These are phyloP conservation scores for Caenorhabditis uteleia DNA, from an alignment of 2,888 invertebrate species.

Conservation along the genomic window DNA sequence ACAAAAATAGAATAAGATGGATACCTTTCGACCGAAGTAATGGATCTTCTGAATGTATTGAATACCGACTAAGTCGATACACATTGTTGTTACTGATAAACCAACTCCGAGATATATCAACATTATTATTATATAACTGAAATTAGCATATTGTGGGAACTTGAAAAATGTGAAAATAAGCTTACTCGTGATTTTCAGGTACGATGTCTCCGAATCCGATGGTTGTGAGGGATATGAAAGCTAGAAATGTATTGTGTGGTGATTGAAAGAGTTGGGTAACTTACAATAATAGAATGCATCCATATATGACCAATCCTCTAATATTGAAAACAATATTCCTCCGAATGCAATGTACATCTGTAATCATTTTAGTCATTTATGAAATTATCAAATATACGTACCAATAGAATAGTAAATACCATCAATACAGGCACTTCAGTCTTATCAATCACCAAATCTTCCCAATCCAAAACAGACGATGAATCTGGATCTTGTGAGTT, in stretches of 20 bases:
- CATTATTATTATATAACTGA: conserved; percentile 67
- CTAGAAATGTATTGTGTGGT: conserved; percentile 35
- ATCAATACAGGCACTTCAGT: conserved; percentile 68
- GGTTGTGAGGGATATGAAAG: conserved; percentile 68
- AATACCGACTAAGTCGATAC: conserved; percentile 70
- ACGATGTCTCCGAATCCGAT: conserved; percentile 69
- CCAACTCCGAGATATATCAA: conserved; percentile 69
- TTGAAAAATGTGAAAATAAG: conserved; percentile 1
- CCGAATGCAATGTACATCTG: conserved; percentile 71
- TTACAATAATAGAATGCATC: conserved; percentile 74
- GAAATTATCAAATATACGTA: too few species aligned
- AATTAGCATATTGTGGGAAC: conserved; percentile 13
- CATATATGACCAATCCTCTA: conserved; percentile 73
- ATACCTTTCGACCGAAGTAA: conserved; percentile 68
- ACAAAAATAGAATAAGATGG: neutral
- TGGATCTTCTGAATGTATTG: conserved; percentile 69
- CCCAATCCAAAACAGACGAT: conserved; percentile 43
- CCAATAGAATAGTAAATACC: conserved; percentile 69
- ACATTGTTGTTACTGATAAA: conserved; percentile 70
- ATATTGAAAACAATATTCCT: conserved; percentile 69
- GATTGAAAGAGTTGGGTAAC: conserved; percentile 9
- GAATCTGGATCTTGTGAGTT: conserved; percentile 8
- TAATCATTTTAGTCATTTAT: too few species aligned
- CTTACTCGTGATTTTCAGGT: conserved; percentile 67
- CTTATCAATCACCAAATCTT: conserved; percentile 54